A percentile compares a stretch with the other conserved stretches of the same genome.
phyloP scores from a whole-genome alignment of 2,113 vertebrate species.

The Euleptes europaea region DNA sequence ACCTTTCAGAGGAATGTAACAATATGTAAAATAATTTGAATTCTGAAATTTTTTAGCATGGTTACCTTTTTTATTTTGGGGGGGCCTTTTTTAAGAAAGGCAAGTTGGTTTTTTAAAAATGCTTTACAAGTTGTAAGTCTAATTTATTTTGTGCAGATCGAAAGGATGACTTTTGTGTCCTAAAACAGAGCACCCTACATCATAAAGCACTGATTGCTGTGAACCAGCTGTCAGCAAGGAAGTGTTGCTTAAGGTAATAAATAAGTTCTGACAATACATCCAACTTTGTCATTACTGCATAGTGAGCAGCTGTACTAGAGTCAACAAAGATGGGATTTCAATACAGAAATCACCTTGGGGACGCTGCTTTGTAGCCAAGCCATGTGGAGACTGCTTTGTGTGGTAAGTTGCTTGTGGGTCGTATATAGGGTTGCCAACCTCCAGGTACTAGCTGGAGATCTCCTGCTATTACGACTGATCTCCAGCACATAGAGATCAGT shows the following conservation, averaged over 20 bases:
- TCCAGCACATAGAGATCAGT: no score
- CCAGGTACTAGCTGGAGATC: no score
- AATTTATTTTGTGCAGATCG: constrained; percentile 3
- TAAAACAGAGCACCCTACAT: not conserved
- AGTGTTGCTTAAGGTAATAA: constrained; percentile 2
- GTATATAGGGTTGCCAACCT: no score
- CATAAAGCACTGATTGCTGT: constrained; percentile 23
- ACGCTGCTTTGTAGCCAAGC: not conserved
- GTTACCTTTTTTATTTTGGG: not conserved
- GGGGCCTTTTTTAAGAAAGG: not conserved
- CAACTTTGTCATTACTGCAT: constrained; percentile 8
- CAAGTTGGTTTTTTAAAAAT: not conserved
- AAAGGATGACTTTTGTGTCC: constrained; percentile 3
- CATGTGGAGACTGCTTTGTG: not conserved
- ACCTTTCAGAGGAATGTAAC: not conserved
- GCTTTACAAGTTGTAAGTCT: not conserved
- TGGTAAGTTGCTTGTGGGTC: not conserved
- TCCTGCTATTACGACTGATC: no score
- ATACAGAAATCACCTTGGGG: not conserved
- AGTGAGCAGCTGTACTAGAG: not conserved
- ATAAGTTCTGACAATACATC: not conserved
- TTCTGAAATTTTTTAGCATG: constrained; percentile 13
- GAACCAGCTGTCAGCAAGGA: not conserved
- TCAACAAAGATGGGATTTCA: not conserved
- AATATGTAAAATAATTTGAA: constrained; percentile 35